A percentile compares a stretch with the other conserved stretches of the same genome.
Conservation (phyloP, 2,888 invertebrate genomes). For the Pristionchus arcanus region DNA sequence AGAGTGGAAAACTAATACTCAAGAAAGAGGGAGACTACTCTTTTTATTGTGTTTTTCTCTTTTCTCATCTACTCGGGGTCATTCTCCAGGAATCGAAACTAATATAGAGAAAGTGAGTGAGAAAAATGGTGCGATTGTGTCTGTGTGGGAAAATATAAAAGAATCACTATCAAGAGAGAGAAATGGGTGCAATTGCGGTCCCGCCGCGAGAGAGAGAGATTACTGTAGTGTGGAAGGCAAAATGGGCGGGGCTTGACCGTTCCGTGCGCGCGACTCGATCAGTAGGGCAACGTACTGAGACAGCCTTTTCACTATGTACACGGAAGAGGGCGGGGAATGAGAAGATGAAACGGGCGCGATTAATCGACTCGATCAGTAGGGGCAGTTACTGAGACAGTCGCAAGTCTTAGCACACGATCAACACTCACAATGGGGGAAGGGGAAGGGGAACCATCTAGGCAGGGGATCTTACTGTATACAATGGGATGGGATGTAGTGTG, state of each 20-base stretch:
- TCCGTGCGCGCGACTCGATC: slow-evolving; percentile 46
- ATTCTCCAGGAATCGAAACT: slow-evolving; percentile 9
- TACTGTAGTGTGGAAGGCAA: background rate
- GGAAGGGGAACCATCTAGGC: slow-evolving; percentile 26
- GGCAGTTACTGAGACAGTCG: slow-evolving; percentile 28
- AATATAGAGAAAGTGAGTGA: slow-evolving; percentile 31
- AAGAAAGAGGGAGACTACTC: background rate
- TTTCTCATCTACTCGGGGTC: slow-evolving; percentile 34
- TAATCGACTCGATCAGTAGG: slow-evolving; percentile 26
- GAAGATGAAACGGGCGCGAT: slow-evolving; percentile 24
- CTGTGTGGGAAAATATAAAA: slow-evolving; percentile 22
- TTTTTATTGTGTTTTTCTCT: slow-evolving; percentile 40
- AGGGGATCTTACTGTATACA: slow-evolving; percentile 28
- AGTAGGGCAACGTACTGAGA: slow-evolving; percentile 49
- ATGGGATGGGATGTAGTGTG: background rate
- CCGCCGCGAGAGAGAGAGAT: slow-evolving; percentile 49
- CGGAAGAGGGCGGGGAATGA: slow-evolving; percentile 31
- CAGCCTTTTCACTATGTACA: slow-evolving; percentile 36
- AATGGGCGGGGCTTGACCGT: slow-evolving; percentile 40
- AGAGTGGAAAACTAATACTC: slow-evolving; percentile 10
- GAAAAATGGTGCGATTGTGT: background rate
- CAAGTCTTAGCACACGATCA: slow-evolving; percentile 9
- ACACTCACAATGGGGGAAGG: background rate
- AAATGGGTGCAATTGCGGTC: slow-evolving; percentile 31
- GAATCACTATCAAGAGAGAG: slow-evolving; percentile 3